phyloP scores from a whole-genome alignment of 2,113 vertebrate species.

The Austrofundulus limnaeus region DNA sequence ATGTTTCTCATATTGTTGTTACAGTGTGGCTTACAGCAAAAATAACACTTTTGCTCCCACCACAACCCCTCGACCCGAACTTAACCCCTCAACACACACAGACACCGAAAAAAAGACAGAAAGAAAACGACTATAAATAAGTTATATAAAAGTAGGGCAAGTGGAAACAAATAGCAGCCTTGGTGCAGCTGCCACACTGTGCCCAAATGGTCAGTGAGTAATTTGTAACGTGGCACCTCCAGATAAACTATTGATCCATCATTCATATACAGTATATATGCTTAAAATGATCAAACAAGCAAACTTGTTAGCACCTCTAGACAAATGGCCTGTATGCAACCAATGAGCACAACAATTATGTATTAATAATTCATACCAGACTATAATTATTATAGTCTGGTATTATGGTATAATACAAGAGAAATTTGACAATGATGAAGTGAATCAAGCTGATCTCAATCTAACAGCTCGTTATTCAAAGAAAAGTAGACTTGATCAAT shows the following conservation, averaged over 20 bases:
- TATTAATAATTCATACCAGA: not conserved
- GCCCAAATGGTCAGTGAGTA: conserved; percentile 8
- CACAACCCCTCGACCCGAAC: conserved; percentile 66
- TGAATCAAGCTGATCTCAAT: not conserved
- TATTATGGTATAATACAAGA: too few relatives aligned
- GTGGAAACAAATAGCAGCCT: conserved; percentile 29
- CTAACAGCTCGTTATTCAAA: conserved; percentile 2
- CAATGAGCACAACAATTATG: not conserved
- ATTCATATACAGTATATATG: not conserved
- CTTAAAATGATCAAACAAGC: not conserved
- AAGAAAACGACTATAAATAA: conserved; percentile 49
- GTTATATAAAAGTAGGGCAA: conserved; percentile 49
- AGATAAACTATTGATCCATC: conserved; percentile 10
- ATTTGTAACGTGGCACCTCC: conserved; percentile 11
- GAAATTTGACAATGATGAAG: not conserved
- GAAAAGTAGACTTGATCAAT: conserved; percentile 8
- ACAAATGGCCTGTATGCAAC: not conserved
- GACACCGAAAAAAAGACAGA: not conserved
- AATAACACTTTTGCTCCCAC: conserved; percentile 75
- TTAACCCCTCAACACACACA: conserved; percentile 55
- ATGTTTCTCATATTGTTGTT: conserved; percentile 72
- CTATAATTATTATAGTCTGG: too few relatives aligned
- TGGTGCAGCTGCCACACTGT: conserved; percentile 3
- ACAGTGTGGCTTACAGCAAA: conserved; percentile 76
- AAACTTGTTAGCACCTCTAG: too few relatives aligned